Base-by-base conservation (phyloP, 2,888 invertebrate genomes). In the Trichopria drosophilae region DNA sequence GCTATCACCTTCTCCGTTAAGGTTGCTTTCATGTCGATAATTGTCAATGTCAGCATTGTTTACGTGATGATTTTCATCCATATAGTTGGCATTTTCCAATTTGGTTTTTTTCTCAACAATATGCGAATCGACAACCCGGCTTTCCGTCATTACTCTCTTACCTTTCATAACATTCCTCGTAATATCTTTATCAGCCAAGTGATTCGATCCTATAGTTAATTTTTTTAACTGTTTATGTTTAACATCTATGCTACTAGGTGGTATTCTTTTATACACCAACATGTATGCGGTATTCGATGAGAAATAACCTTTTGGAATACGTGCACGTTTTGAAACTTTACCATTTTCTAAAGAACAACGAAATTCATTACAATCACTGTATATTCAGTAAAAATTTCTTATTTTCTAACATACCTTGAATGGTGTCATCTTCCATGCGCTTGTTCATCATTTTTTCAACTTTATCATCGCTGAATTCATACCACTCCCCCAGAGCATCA, bases 381-480 rank as follows among this genome's bases (percentile, higher is more conserved):
- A 9, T 39, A 12, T 39, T 23, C 10, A 22, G 4, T 19, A 7
- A 32, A 12, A n/a, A 28, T 31, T n/a, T n/a, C n/a, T n/a, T n/a
- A n/a, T n/a, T n/a, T 28, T 12, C 22, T 40, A 52, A 44, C 59
- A 60, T 57, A 72, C 72, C 72, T 20, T 51, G 64, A 29, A 66
- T 64, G 4, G 69, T 67, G 43, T 73, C 72, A 40, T 73, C 73
- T 43, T 73, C 73, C 56, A 76, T 72, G 34, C 77, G 62, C 60
- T 76, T 75, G 39, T 73, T 76, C 43, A 76, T 74, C 62, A 77
- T 73, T 61, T 71, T 75, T 57, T 78, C 74, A 12, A 78, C 72
- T 57, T 79, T 79, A 46, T 81, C 81, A 60, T 85, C 85, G 63
- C 85, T 85, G 65, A 84, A 85, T 61, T 82, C 81, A 67, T 79